Percentiles rank a stretch among this genome's conserved stretches.
Conservation (phyloP, 2,113 vertebrate species). For the Lipotes vexillifer region DNA sequence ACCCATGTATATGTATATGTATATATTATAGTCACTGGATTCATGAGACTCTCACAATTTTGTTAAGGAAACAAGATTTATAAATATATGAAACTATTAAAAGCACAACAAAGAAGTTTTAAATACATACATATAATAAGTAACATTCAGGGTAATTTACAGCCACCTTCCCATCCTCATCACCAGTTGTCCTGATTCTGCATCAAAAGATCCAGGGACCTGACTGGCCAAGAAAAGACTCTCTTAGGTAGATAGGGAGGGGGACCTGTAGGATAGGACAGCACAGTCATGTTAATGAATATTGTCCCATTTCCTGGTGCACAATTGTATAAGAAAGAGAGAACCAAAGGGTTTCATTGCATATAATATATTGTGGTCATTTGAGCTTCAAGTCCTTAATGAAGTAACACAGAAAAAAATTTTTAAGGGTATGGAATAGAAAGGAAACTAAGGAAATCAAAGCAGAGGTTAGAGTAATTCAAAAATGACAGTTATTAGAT, state of each 20-base stretch:
- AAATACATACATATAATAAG: background rate
- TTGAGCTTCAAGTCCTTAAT: background rate
- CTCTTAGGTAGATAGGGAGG: background rate
- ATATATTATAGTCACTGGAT: background rate
- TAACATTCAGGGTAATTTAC: background rate
- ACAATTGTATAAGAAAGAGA: background rate
- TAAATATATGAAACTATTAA: background rate
- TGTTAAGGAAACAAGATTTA: background rate
- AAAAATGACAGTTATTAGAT: background rate
- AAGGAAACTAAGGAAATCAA: background rate
- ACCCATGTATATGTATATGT: no score
- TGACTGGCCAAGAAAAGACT: background rate
- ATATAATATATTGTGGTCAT: background rate
- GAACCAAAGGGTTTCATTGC: background rate
- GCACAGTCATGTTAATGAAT: background rate
- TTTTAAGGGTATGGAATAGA: background rate
- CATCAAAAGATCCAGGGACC: background rate
- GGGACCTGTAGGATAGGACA: background rate
- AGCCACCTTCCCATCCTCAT: background rate
- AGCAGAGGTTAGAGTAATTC: background rate
- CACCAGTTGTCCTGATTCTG: background rate
- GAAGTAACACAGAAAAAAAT: background rate
- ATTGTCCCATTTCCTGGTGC: background rate
- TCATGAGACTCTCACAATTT: background rate
- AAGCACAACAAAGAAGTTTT: background rate